Conservation (phyloP, 2,888 invertebrate genomes). For the Pristionchus entomophagus region DNA sequence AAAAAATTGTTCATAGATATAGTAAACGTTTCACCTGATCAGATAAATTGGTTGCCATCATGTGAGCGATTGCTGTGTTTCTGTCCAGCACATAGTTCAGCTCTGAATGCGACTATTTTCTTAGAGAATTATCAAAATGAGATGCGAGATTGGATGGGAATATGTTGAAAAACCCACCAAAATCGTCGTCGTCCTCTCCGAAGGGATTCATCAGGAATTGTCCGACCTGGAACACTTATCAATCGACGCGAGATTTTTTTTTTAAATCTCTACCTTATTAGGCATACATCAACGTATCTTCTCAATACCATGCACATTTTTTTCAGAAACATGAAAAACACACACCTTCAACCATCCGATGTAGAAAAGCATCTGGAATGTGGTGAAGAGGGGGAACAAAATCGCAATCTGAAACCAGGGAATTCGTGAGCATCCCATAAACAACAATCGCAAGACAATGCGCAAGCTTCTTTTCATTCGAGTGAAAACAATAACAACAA, state of each 20-base stretch:
- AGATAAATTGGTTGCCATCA: conserved; percentile 75
- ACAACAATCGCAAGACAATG: no score
- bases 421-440: no score
- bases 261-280: no score
- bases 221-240: conserved; percentile 55
- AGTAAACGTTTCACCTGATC: conserved; percentile 58
- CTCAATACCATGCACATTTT: no score
- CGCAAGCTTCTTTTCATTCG: no score
- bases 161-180: conserved; percentile 52
- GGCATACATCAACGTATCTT: no score
- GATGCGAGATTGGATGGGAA: no score
- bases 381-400: conserved; percentile 76
- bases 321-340: no score
- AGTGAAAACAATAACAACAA: no score
- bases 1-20: no score
- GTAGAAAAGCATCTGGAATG: conserved; percentile 79
- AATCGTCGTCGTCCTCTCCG: conserved; percentile 75
- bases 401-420: conserved; percentile 68
- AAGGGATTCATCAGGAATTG: conserved; percentile 75
- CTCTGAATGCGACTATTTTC: conserved; percentile 57
- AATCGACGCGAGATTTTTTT: not conserved
- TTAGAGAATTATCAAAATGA: not conserved
- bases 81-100: conserved; percentile 75
- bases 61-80: conserved; percentile 72
- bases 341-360: conserved; percentile 78